Base-by-base conservation (phyloP, 92 coral and sea anemone species). In the Actinostola sp. region DNA sequence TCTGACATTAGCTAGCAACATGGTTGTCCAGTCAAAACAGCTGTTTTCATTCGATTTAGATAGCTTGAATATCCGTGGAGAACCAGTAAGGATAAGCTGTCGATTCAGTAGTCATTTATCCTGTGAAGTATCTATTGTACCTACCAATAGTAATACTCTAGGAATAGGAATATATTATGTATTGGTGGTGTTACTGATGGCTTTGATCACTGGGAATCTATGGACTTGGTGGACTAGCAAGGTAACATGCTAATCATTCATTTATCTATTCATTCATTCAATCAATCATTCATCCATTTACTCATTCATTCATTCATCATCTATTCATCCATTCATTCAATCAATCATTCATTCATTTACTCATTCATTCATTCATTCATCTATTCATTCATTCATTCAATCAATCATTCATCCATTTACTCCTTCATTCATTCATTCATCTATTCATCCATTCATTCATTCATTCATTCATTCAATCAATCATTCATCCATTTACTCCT, bases 121-220 rank as follows among this genome's bases (percentile, higher is more conserved):
- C 1, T 50, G 74, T 68, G 74, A 68, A 52, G 62, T 68, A 14
- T 68, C 31, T 17, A 8, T 52, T 23, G 45, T 1, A 50, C 44
- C 74, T 25, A 10, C 27, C 1, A 19, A 34, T 19, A 32, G 43
- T 12, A 51, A 7, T 33, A 12, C 19, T 17, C 32, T 49, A 0
- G 34, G 54, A 57, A 11, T 36, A 11, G 25, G 63, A 30, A 8
- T 57, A 3, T 27, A 28, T 57, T 57, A 57, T 57, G 10, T 11
- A 12, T n/a, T 57, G 14, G 27, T 17, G 28, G 63, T 35, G 6
- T 21, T 57, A 16, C 7, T 25, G 20, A 27, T 57, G 29, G 39
- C 63, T 27, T 26, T 9, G 2, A 13, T 57, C 5, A 27, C 39
- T 27, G 63, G 39, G 13, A 57, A 57, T 57, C 19, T 16, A 13